Base-by-base conservation (phyloP, 2,113 vertebrate genomes). In the Melanerpes formicivorus region DNA sequence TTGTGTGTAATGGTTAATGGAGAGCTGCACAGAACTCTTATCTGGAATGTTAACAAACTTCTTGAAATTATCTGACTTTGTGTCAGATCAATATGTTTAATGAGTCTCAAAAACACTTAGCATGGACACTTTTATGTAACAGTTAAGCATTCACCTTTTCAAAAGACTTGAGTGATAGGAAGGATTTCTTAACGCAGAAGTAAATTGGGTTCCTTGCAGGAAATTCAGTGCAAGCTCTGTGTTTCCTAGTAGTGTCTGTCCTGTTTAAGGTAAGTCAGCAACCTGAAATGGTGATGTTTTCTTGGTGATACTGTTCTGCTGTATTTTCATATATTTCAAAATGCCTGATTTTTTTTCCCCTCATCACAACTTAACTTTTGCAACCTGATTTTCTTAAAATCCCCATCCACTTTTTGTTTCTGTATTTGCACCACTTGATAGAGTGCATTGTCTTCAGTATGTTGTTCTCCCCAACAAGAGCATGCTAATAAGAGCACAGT, bases 71-170 rank as follows among this genome's bases (percentile, higher is more conserved):
- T 95, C 94, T 96, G 85, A 54, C 71, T 84, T 66, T 19, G 63
- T 97, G 97, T 96, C 97, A 96, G 94, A 90, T 95, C 80, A 77
- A 3, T 95, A 74, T 96, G 80, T 93, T 96, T 96, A 90, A 94
- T 92, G 95, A 96, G 90, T 75, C 82, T 11, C 74, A 27, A 82
- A 95, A 95, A 80, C 88, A 65, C 92, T 96, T 80, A 77, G 66
- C 55, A 12, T 37, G 79, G 86, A 93, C 69, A 40, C 91, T 87
- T 96, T 10, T 42, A 23, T 81, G 22, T 48, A 84, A 72, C 93
- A 96, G 89, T 80, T 83, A 46, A 94, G 71, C 79, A 37, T 76
- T 83, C 26, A 14, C 79, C 95, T 87, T 96, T 90, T 79, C 71
- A 80, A 77, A 96, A 90, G 90, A 87, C 87, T 87, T 37, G 30